These are phyloP conservation scores for Dasysyrphus tricinctus DNA, from an alignment of 2,888 invertebrate genomes.

Conservation along the genomic window DNA sequence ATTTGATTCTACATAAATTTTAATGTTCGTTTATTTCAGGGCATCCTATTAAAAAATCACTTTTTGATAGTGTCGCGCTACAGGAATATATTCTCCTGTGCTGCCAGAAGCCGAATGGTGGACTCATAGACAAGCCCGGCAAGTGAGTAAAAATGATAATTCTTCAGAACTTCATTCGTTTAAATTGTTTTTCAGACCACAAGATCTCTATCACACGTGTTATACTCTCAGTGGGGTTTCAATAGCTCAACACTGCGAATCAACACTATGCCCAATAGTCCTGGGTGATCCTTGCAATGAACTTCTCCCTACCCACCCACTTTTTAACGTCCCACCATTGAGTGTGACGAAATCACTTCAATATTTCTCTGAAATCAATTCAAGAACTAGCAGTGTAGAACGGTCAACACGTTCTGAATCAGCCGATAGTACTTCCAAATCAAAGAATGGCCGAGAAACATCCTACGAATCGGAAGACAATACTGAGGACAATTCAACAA, in stretches of 20 bases:
- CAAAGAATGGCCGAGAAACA: slow-evolving; percentile 43
- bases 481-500: slow-evolving; percentile 64
- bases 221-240: slow-evolving; percentile 97
- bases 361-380: slow-evolving; percentile 81
- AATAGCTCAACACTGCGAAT: slow-evolving; percentile 91
- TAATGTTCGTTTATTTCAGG: slow-evolving; percentile 55
- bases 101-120: slow-evolving; percentile 94
- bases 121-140: slow-evolving; percentile 97
- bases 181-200: slow-evolving; percentile 86
- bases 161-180: neutral
- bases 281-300: slow-evolving; percentile 89
- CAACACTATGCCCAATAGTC: slow-evolving; percentile 84
- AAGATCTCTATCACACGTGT: slow-evolving; percentile 98
- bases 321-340: slow-evolving; percentile 92
- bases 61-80: slow-evolving; percentile 93
- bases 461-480: slow-evolving; percentile 64
- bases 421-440: slow-evolving; percentile 57
- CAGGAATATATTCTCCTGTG: slow-evolving; percentile 98
- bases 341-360: slow-evolving; percentile 84
- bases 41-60: slow-evolving; percentile 78
- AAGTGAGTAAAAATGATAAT: slow-evolving; percentile 87
- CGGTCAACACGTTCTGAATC: slow-evolving; percentile 53
- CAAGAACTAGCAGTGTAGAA: slow-evolving; percentile 23
- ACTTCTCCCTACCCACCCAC: slow-evolving; percentile 90
- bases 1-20: too few relatives aligned